Percentiles rank a stretch among this genome's conserved stretches.
These are phyloP conservation scores for Lepilemur ruficaudatus DNA, from an alignment of 2,797 vertebrate species.

Conservation along the genomic window DNA sequence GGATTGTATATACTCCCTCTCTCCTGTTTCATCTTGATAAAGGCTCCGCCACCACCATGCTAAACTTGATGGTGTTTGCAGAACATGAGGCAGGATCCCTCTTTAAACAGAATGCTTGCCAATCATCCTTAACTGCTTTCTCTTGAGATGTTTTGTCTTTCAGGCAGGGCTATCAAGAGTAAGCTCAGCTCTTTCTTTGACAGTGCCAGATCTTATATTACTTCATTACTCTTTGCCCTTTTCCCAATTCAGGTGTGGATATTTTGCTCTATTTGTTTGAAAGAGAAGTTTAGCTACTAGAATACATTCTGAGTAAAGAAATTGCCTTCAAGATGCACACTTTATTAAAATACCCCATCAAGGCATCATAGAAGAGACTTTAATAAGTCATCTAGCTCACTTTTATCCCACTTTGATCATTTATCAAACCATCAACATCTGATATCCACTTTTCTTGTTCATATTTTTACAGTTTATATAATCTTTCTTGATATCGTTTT, in stretches of 20 bases:
- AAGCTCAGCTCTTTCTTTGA: constrained; percentile 30
- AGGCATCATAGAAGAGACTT: neutral
- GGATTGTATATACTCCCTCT: constrained; percentile 28
- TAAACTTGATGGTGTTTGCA: constrained; percentile 31
- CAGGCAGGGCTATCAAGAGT: constrained; percentile 50
- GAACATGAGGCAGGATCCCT: constrained; percentile 13
- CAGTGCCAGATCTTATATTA: constrained; percentile 46
- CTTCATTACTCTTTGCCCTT: constrained; percentile 40
- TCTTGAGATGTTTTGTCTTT: constrained; percentile 53
- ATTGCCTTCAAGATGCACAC: neutral
- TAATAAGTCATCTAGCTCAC: neutral
- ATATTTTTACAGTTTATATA: neutral
- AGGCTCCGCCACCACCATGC: constrained; percentile 6
- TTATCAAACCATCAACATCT: neutral
- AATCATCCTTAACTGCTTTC: constrained; percentile 60
- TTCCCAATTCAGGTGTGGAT: neutral
- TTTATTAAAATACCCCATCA: neutral
- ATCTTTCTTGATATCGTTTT: neutral
- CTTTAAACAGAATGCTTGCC: constrained; percentile 54
- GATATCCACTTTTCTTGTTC: neutral
- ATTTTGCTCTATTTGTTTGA: neutral
- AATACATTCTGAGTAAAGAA: constrained; percentile 7
- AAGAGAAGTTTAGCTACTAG: neutral
- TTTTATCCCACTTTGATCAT: neutral
- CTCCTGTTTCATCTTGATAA: constrained; percentile 64